phyloP scores from a whole-genome alignment of 2,113 vertebrate species.

The Triplophysa siluroides region DNA sequence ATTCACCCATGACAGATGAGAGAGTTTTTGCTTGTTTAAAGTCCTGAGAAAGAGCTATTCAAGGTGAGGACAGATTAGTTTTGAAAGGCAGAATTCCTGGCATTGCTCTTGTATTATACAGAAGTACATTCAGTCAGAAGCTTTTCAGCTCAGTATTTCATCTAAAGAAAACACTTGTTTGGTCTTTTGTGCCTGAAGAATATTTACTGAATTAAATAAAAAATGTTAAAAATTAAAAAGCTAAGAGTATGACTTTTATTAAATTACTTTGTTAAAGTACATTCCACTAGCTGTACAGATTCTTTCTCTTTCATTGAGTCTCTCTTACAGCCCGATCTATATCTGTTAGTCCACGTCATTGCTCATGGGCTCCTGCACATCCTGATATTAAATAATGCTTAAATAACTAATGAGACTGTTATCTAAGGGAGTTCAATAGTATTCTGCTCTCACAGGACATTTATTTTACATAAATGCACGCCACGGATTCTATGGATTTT shows the following conservation, averaged over 20 bases:
- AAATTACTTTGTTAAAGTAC: not conserved
- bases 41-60: not conserved
- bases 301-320: not conserved
- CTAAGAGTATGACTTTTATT: not conserved
- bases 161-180: not conserved
- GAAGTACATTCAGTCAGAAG: not conserved
- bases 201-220: not conserved
- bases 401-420: conserved; percentile 15
- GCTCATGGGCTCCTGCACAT: conserved; percentile 13
- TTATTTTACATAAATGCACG: conserved; percentile 20
- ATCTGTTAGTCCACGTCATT: not conserved
- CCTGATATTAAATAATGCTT: conserved; percentile 18
- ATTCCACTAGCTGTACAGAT: not conserved
- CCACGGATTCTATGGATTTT: not conserved
- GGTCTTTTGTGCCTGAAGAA: not conserved
- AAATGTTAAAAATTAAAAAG: not conserved
- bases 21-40: not conserved
- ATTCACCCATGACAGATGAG: not conserved
- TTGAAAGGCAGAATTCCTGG: not conserved
- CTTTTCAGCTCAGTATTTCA: not conserved
- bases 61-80: not conserved
- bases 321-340: not conserved
- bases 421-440: conserved; percentile 18
- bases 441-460: not conserved
- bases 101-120: not conserved